Base-by-base conservation (phyloP, 2,113 vertebrate genomes). In the Gymnobelideus leadbeateri region DNA sequence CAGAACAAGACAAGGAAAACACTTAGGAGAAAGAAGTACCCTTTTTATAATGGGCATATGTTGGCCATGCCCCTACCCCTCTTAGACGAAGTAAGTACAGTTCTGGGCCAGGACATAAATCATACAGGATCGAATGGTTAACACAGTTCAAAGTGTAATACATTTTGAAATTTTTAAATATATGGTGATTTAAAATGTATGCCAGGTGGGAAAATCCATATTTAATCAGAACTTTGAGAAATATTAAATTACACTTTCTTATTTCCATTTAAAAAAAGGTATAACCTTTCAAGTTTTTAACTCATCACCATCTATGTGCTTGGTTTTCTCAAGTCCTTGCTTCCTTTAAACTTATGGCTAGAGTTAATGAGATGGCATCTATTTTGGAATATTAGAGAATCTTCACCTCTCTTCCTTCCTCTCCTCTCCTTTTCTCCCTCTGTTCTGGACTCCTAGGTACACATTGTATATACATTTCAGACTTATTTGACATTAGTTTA, bases 181-280 rank as follows among this genome's bases (percentile, higher is more conserved):
- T 46, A 23, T 92, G 68, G 95, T 95, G 89, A 55, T 94, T 92
- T 37, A 54, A 46, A 93, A 84, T 84, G n/a, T 84, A 43, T 84
- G 68, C 68, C 68, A 84, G n/a, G 68, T 49, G 91, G 91, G 94
- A 2, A 93, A 89, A 19, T 12, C 92, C 7, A 21, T 77, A 8
- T 91, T 95, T 93, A 89, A 84, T 91, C 92, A 0, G 10, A 96
- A 97, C 14, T 57, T 53, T 52, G 9, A 95, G 51, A 92, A 96
- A 53, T 43, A 53, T 84, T 92, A 61, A 95, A 95, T 55, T 53
- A 95, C 28, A 51, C 92, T 28, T 55, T 50, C 92, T 8, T 89
- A 93, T 26, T 4, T 43, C 47, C 95, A 57, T 92, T 96, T 47
- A 93, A 97, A 43, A 68, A 93, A 91, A 2, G 24, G 28, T 91